These are phyloP conservation scores for Athalia cordata DNA, from an alignment of 2,888 invertebrate species.

Conservation along the genomic window DNA sequence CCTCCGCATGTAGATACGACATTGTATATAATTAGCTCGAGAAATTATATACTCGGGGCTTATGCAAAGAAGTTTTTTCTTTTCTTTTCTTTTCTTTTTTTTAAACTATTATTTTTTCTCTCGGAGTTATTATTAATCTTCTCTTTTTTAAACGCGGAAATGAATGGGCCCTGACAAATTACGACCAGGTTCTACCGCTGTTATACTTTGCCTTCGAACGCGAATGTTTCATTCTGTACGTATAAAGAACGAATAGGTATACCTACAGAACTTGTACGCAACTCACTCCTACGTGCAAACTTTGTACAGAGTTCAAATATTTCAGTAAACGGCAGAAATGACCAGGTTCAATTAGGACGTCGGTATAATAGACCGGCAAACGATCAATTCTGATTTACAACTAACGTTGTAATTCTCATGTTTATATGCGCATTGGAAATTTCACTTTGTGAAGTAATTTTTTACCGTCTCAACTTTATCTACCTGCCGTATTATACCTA, in stretches of 20 bases:
- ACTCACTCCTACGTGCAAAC: too few species aligned
- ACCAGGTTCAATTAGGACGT: conserved; percentile 39
- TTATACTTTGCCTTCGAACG: too few species aligned
- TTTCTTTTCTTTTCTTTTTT: background rate
- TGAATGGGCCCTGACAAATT: too few species aligned
- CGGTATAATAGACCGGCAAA: conserved; percentile 1
- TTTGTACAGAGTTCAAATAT: too few species aligned
- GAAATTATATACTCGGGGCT: background rate
- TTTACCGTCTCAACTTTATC: background rate
- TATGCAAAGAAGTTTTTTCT: conserved; percentile 1
- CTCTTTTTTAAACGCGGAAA: too few species aligned
- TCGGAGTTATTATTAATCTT: too few species aligned
- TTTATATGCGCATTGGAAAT: conserved; percentile 38
- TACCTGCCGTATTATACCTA: background rate
- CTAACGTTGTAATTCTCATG: background rate
- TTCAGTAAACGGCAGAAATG: background rate
- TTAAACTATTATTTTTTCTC: too few species aligned
- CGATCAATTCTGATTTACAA: conserved; percentile 34
- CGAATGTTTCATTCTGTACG: too few species aligned
- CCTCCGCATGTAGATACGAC: background rate
- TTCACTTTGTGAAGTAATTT: conserved; percentile 36
- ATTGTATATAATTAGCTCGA: conserved; percentile 6
- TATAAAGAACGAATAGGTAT: too few species aligned
- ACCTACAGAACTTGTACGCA: too few species aligned
- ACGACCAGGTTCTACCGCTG: too few species aligned